Percentiles rank a stretch among this genome's conserved stretches.
Evolutionary conservation across 2,113 vertebrate species (phyloP).

Genomic region (Aptenodytes forsteri): DNA sequence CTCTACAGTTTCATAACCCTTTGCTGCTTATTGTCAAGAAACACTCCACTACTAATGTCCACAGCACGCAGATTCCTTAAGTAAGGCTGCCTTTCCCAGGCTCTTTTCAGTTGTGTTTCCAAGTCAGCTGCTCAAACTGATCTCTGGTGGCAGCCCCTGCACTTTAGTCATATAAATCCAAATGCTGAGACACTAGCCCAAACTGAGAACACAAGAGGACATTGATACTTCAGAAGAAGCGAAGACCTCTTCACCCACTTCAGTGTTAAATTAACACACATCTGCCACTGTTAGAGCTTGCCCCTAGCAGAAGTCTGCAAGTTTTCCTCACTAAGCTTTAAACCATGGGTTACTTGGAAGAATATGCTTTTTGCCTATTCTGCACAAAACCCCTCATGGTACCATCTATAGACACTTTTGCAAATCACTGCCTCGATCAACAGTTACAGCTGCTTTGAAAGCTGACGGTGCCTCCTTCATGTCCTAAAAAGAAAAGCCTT

Average conservation of each 20-base stretch:
- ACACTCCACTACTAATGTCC: fast-evolving
- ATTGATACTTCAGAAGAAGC: not conserved
- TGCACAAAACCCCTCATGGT: not conserved
- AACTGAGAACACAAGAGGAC: not conserved
- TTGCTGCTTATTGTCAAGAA: not conserved
- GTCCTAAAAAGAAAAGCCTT: not conserved
- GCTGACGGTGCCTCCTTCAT: not conserved
- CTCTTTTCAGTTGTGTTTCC: not conserved
- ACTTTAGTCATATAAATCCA: not conserved
- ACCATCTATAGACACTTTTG: not conserved
- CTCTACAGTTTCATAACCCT: not conserved
- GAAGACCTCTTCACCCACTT: not conserved
- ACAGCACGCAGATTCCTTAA: fast-evolving
- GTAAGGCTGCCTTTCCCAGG: not conserved
- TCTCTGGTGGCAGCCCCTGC: not conserved
- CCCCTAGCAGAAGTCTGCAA: not conserved
- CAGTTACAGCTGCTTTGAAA: not conserved
- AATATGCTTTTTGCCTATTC: not conserved
- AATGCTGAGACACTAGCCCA: not conserved
- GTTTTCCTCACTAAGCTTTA: not conserved
- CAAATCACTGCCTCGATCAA: not conserved
- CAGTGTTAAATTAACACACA: not conserved
- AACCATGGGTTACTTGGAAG: not conserved
- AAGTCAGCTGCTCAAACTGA: not conserved
- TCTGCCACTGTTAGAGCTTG: not conserved